Base-by-base conservation (phyloP, 2,888 invertebrate species). In the Tachina lurida region DNA sequence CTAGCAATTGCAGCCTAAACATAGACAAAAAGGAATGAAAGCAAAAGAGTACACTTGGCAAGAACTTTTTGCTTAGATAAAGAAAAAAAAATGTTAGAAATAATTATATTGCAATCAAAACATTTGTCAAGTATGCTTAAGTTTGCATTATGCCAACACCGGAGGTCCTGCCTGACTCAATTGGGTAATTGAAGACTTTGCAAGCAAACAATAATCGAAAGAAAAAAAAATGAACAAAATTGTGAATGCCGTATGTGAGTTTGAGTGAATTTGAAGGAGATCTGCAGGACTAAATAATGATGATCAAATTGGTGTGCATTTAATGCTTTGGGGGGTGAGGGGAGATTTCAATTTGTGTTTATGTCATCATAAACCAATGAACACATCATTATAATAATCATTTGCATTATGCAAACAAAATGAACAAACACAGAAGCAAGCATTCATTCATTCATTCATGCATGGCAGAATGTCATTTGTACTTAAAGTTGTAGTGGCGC, bases 41-140 rank as follows among this genome's bases (percentile, higher is more conserved):
- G 22, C 10, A 49, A 62, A 17, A 41, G 52, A 22, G 65, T 56
- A 56, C 39, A 63, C 49, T 62, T 73, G 74, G 74, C 68, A 84
- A 70, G 17, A 45, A 39, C 54, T 49, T 70, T 54, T 8, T 31
- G 31, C 31, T 31, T 4, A 49, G 17, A 15, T 41, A 45, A 5
- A 65, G 62, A 65, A 56, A 76, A 54, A 75, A 47, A 68, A 70
- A 52, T 52, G 43, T 8, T 60, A 5, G n/a, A 70, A 78, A 80
- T 71, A 75, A 78, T 78, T 79, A 84, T 84, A 77, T 79, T 68
- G 86, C 86, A 84, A 84, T 83, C 71, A 86, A 83, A 84, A 86
- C 73, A 86, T 67, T 74, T 84, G 63, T 78, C 78, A 75, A 82
- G 78, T 78, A 45, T 39, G 31, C 74, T 80, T 77, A 84, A 74